A percentile compares a stretch with the other conserved stretches of the same genome.
Evolutionary conservation across 2,888 invertebrate species (phyloP).

Genomic region (Pinctada fucata): DNA sequence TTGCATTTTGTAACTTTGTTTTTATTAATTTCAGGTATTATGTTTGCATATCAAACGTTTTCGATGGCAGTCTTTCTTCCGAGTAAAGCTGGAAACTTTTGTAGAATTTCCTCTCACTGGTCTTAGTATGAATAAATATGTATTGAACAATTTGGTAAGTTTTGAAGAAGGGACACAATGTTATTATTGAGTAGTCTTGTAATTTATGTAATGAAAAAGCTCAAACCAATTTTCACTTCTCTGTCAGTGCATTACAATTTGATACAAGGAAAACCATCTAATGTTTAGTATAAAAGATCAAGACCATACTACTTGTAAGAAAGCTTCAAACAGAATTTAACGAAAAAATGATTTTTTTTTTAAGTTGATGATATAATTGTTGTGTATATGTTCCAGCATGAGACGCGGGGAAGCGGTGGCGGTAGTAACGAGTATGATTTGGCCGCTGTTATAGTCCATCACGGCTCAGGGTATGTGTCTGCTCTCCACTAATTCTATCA

Average conservation of each 20-base stretch:
- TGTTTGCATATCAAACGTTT: constrained; percentile 91
- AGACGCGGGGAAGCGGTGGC: constrained; percentile 82
- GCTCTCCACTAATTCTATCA: not conserved
- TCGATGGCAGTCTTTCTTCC: constrained; percentile 88
- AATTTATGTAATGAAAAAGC: too few relatives aligned
- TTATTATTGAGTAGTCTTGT: too few relatives aligned
- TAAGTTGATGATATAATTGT: too few relatives aligned
- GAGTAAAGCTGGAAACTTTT: constrained; percentile 87
- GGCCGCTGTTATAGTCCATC: constrained; percentile 89
- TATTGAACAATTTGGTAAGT: constrained; percentile 81
- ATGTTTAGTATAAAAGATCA: too few relatives aligned
- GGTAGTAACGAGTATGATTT: constrained; percentile 86
- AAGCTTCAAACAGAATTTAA: too few relatives aligned
- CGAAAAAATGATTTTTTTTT: too few relatives aligned
- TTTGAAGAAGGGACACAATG: too few relatives aligned
- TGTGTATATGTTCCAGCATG: constrained; percentile 77
- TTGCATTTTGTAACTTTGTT: too few relatives aligned
- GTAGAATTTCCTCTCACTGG: constrained; percentile 87
- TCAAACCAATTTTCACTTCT: too few relatives aligned
- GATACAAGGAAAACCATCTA: too few relatives aligned
- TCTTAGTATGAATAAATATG: constrained; percentile 87
- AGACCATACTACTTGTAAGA: too few relatives aligned
- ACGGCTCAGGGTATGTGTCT: constrained; percentile 84
- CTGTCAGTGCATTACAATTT: too few relatives aligned
- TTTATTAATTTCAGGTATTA: constrained; percentile 80